Base-by-base conservation (phyloP, 2,797 vertebrate genomes). In the Gephyroberyx darwinii region DNA sequence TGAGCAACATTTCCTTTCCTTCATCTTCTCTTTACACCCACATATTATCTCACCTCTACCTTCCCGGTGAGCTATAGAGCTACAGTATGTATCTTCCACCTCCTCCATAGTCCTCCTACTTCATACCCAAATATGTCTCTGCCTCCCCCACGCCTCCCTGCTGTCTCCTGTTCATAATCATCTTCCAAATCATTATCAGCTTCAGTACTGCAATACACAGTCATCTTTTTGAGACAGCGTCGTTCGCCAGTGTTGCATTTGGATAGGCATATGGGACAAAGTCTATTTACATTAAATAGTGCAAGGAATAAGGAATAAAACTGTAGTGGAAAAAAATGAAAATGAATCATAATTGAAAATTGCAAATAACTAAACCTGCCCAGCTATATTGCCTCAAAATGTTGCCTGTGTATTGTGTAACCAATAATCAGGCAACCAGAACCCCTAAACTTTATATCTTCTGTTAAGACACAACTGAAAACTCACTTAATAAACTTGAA, bases 101-200 rank as follows among this genome's bases (percentile, higher is more conserved):
- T 90, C 88, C 88, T 80, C 87, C 78, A 71, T 81, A 65, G 69
- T 88, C 81, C 89, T 87, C 90, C 90, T 86, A 89, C 91, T 78
- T 72, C 80, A 89, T 85, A 87, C 69, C 85, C 85, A 84, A 86
- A 88, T 90, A 80, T 62, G 77, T 89, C 81, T 88, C 73, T 85
- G 79, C 84, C 73, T 86, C 81, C 74, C 74, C 80, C 85, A 70
- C 81, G 84, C 79, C 54, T 74, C 8, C 39, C 8, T 12, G 10
- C 78, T 55, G 65, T 76, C 65, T 84, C 8, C 63, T 58, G 59
- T 51, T 84, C 73, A 31, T 62, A 26, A 73, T 62, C 39, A 30
- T 65, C 63, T 6, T 70, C 71, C 73, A 62, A 43, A 43, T 43
- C 45, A 41, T 66, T 47, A 39, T 19, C 30, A 35, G 14, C 39